Evolutionary conservation across 2,797 vertebrate genomes (phyloP).

Genomic region (Artibeus lituratus): DNA sequence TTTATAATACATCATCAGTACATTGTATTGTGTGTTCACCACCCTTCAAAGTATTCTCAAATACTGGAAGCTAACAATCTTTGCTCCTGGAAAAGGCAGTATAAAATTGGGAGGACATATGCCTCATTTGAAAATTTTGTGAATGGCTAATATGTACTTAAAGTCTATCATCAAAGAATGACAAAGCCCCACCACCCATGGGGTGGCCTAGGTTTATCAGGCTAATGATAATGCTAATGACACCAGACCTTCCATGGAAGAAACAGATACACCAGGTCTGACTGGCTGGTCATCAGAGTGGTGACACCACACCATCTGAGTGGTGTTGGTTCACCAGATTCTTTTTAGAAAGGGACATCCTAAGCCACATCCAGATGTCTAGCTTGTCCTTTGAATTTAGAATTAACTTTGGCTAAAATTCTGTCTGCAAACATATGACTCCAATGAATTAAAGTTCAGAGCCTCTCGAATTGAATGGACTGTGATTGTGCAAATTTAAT

Average conservation of each 20-base stretch:
- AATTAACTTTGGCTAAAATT: conserved; percentile 49
- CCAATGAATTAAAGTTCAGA: conserved; percentile 54
- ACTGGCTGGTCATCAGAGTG: background rate
- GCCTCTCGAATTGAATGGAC: conserved; percentile 30
- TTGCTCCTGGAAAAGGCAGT: background rate
- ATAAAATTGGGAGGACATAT: background rate
- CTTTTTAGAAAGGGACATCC: background rate
- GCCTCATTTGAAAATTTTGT: background rate
- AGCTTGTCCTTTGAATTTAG: background rate
- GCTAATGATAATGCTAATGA: background rate
- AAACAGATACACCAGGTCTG: background rate
- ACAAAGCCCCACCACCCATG: background rate
- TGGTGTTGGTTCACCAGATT: background rate
- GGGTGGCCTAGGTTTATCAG: background rate
- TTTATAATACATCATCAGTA: background rate
- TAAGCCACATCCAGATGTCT: background rate
- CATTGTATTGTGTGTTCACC: background rate
- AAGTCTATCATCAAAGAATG: background rate
- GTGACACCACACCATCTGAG: no score
- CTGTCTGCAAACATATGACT: conserved; percentile 34
- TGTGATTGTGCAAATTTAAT: conserved; percentile 66
- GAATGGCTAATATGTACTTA: background rate
- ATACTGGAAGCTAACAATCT: background rate
- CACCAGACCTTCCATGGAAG: background rate
- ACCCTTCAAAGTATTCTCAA: background rate